Evolutionary conservation across 1,140 invertebrate genomes (phyloP).

Genomic region (Pseudomyrmex flavicornis): DNA sequence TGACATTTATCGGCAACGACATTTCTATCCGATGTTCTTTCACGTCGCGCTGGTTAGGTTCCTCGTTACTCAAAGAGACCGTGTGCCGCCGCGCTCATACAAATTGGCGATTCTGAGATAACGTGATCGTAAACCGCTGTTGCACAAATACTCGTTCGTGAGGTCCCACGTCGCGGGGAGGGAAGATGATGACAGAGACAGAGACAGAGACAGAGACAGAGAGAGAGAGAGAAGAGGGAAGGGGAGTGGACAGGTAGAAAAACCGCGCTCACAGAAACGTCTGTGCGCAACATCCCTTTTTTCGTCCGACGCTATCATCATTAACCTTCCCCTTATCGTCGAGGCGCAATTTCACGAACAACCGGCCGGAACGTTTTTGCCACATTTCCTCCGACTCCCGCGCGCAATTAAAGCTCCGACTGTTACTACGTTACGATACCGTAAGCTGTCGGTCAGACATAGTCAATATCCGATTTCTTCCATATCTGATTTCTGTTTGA

Average conservation of each 20-base stretch:
- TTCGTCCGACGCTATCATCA: slow-evolving; percentile 13
- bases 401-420: slow-evolving; percentile 13
- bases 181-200: too few species aligned
- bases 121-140: slow-evolving; percentile 43
- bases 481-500: not conserved
- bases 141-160: slow-evolving; percentile 26
- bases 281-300: not conserved
- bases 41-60: slow-evolving; percentile 35
- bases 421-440: not conserved
- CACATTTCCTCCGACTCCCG: not conserved
- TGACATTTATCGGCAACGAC: slow-evolving; percentile 73
- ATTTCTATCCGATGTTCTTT: slow-evolving; percentile 69
- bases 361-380: slow-evolving; percentile 25
- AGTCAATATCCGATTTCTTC: not conserved
- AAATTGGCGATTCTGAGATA: slow-evolving; percentile 61
- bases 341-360: slow-evolving; percentile 20
- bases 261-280: slow-evolving; percentile 7
- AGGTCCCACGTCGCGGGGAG: too few species aligned
- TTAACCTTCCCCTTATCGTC: slow-evolving; percentile 20
- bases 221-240: not conserved
- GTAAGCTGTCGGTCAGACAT: not conserved
- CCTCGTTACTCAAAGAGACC: slow-evolving; percentile 59
- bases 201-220: too few species aligned
- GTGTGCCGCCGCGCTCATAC: slow-evolving; percentile 28
- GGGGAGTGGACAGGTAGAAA: slow-evolving; percentile 28